Evolutionary conservation across 2,888 invertebrate species (phyloP).

Genomic region (Eristalis arbustorum): DNA sequence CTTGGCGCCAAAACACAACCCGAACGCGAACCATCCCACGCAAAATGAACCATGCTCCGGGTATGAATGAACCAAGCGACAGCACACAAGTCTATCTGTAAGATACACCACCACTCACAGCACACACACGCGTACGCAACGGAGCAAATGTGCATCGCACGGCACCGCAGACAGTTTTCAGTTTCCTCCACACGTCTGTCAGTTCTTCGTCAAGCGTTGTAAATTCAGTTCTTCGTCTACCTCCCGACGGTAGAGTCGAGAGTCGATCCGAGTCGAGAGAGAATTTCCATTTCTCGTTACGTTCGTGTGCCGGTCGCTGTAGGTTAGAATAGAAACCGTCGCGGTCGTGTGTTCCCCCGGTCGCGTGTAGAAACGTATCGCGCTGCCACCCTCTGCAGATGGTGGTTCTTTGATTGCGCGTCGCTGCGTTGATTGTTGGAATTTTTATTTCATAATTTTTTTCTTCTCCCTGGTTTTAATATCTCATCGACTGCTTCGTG

Average conservation of each 20-base stretch:
- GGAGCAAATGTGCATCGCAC: constrained; percentile 40
- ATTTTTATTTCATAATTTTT: constrained; percentile 64
- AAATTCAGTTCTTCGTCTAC: constrained; percentile 68
- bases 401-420: constrained; percentile 47
- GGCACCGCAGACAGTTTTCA: too few species aligned
- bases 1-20: constrained; percentile 52
- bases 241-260: constrained; percentile 56
- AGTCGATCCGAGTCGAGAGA: neutral
- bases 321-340: constrained; percentile 21
- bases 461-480: neutral
- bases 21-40: too few species aligned
- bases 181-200: constrained; percentile 45
- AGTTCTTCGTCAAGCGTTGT: constrained; percentile 60
- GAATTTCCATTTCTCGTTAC: constrained; percentile 4
- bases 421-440: constrained; percentile 59
- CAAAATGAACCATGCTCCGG: constrained; percentile 47
- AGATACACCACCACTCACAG: constrained; percentile 35
- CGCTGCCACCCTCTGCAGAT: constrained; percentile 33
- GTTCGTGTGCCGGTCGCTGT: neutral
- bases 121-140: constrained; percentile 39
- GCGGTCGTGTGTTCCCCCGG: neutral
- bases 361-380: neutral
- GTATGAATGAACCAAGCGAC: constrained; percentile 59
- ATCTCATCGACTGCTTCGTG: constrained; percentile 30
- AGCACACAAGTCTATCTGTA: constrained; percentile 20